Conservation (phyloP, 2,888 invertebrate genomes). For the Antheraea yamamai region DNA sequence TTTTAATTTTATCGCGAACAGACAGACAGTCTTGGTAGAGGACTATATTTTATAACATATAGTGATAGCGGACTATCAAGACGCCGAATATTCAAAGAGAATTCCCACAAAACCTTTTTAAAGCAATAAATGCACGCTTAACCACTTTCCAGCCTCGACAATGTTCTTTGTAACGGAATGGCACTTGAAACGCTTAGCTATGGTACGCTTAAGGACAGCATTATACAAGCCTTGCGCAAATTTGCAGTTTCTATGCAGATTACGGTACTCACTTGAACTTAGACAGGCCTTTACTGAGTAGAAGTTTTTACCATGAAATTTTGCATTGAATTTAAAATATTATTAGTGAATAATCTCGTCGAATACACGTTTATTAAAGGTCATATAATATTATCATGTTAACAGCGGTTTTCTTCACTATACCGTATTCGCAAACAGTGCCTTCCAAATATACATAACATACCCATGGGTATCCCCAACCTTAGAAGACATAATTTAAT, state of each 20-base stretch:
- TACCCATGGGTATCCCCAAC: no score
- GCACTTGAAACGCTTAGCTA: not conserved
- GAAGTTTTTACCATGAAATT: not conserved
- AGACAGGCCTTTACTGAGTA: not conserved
- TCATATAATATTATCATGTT: not conserved
- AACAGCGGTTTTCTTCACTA: no score
- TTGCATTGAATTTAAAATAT: not conserved
- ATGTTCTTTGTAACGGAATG: not conserved
- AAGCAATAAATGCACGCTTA: not conserved
- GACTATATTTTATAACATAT: no score
- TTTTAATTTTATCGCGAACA: no score
- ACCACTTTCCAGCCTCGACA: not conserved
- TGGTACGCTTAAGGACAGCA: not conserved
- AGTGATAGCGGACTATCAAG: not conserved
- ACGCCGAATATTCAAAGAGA: not conserved
- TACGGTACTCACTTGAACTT: conserved; percentile 7
- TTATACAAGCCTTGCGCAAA: conserved; percentile 4
- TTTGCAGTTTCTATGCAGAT: conserved; percentile 13
- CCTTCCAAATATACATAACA: no score
- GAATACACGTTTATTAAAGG: not conserved
- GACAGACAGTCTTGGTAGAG: no score
- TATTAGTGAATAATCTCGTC: not conserved
- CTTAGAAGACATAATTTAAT: no score
- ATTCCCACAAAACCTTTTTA: not conserved
- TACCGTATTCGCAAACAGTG: no score